Evolutionary conservation across 2,113 vertebrate genomes (phyloP).

Genomic region (Scomber colias): DNA sequence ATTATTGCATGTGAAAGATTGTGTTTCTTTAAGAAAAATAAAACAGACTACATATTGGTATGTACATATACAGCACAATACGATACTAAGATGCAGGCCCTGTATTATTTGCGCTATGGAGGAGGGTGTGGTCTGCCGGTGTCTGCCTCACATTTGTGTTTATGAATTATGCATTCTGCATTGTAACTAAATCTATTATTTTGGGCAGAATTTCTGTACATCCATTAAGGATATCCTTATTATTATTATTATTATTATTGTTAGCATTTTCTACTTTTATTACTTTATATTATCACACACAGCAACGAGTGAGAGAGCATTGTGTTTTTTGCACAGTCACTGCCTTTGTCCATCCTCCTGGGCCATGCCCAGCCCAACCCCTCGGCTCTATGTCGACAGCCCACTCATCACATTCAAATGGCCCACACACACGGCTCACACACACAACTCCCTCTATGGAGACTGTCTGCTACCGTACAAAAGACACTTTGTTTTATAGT

Average conservation of each 20-base stretch:
- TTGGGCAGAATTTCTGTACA: neutral
- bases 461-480: constrained; percentile 75
- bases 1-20: neutral
- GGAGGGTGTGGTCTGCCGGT: constrained; percentile 63
- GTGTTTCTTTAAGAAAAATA: neutral
- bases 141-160: constrained; percentile 19
- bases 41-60: no score
- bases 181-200: constrained; percentile 18
- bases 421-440: constrained; percentile 56
- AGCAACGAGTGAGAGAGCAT: constrained; percentile 44
- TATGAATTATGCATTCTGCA: constrained; percentile 12
- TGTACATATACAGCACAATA: neutral
- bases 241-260: neutral
- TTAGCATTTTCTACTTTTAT: neutral
- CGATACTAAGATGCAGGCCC: neutral
- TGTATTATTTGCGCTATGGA: constrained; percentile 19
- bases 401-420: constrained; percentile 83
- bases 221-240: neutral
- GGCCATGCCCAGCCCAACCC: constrained; percentile 71
- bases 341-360: constrained; percentile 80
- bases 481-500: constrained; percentile 75
- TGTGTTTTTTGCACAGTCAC: constrained; percentile 82
- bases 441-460: constrained; percentile 53
- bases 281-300: constrained; percentile 11
- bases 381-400: constrained; percentile 76